Conservation (phyloP, 2,888 invertebrate genomes). For the Megaustenia siamemsis region DNA sequence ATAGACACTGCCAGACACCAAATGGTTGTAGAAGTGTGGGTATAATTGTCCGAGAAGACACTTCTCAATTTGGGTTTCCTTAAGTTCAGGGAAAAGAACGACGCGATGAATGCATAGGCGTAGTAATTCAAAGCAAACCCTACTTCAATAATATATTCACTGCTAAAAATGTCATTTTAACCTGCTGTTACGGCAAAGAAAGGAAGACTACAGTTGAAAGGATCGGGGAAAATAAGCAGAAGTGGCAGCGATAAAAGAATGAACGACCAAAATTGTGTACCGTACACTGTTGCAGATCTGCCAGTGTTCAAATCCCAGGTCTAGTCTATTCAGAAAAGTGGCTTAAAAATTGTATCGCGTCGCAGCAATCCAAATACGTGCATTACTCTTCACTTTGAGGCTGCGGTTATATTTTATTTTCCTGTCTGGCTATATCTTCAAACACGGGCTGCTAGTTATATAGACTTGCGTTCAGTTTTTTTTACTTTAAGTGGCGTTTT, state of each 20-base stretch:
- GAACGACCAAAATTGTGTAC: constrained; percentile 7
- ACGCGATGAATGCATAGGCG: neutral
- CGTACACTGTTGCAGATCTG: constrained; percentile 21
- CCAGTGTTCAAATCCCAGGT: neutral
- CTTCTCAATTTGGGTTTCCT: neutral
- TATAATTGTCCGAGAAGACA: neutral
- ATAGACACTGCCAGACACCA: constrained; percentile 4
- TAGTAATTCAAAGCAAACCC: constrained; percentile 7
- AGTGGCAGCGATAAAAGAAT: constrained; percentile 4
- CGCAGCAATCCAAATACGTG: neutral
- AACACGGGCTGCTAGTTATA: neutral
- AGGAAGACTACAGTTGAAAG: neutral
- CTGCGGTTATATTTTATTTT: neutral
- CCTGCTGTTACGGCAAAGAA: neutral
- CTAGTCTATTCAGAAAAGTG: neutral
- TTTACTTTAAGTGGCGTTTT: constrained; percentile 3
- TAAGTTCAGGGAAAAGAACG: neutral
- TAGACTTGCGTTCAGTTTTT: constrained; percentile 1
- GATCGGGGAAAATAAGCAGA: constrained; percentile 7
- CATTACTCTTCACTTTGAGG: constrained; percentile 14
- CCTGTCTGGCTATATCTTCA: constrained; percentile 5
- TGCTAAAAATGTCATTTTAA: constrained; percentile 30
- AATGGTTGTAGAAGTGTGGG: neutral
- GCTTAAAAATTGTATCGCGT: constrained; percentile 13
- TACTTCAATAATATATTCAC: constrained; percentile 5